These are phyloP conservation scores for Hippocampus abdominalis DNA, from an alignment of 2,113 vertebrate species.

Conservation along the genomic window DNA sequence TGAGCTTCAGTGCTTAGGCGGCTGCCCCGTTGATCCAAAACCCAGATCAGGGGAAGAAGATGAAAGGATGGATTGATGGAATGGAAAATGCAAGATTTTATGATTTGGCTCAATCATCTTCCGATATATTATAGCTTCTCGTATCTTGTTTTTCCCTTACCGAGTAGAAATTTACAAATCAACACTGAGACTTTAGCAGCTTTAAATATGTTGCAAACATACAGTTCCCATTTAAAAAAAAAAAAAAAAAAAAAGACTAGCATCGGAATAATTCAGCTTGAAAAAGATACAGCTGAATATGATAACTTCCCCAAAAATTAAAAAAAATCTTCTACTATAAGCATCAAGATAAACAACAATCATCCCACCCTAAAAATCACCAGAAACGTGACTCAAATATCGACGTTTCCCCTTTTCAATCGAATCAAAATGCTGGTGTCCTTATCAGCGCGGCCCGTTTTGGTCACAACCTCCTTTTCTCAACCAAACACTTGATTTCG, in stretches of 20 bases:
- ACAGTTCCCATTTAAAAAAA: slow-evolving; percentile 25
- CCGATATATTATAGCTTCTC: slow-evolving; percentile 18
- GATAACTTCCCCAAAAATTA: slow-evolving; percentile 30
- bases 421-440: slow-evolving; percentile 9
- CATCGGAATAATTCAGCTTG: slow-evolving; percentile 22
- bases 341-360: slow-evolving; percentile 6
- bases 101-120: slow-evolving; percentile 19
- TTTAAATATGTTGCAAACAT: slow-evolving; percentile 25
- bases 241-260: not conserved
- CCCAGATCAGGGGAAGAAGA: not conserved
- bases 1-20: not conserved
- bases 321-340: slow-evolving; percentile 21
- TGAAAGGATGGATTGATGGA: not conserved
- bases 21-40: not conserved
- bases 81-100: not conserved
- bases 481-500: not conserved
- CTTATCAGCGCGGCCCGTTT: not conserved
- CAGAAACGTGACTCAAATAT: slow-evolving; percentile 1
- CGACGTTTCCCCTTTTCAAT: not conserved
- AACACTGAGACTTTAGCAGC: slow-evolving; percentile 34
- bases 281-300: slow-evolving; percentile 36
- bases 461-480: not conserved
- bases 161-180: slow-evolving; percentile 22
- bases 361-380: not conserved
- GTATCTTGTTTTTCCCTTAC: not conserved